These are phyloP conservation scores for Apotomis turbidana DNA, from an alignment of 2,888 invertebrate genomes.

Conservation along the genomic window DNA sequence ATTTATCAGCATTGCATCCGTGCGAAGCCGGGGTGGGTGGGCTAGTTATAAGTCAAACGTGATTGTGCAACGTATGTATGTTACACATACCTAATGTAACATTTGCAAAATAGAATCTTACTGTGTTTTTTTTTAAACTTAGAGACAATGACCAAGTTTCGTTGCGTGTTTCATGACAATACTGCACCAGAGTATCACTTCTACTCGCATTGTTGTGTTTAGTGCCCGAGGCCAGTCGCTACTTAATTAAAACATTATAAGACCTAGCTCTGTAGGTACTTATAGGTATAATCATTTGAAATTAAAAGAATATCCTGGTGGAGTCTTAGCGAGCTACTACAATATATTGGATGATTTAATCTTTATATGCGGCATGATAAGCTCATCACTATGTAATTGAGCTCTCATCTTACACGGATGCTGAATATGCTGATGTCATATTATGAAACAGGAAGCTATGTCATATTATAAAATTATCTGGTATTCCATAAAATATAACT, in stretches of 20 bases:
- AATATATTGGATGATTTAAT: slow-evolving; percentile 36
- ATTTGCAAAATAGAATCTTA: slow-evolving; percentile 46
- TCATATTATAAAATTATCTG: slow-evolving; percentile 33
- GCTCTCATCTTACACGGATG: slow-evolving; percentile 38
- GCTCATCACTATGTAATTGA: slow-evolving; percentile 35
- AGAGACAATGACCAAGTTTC: slow-evolving; percentile 61
- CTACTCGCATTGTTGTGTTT: slow-evolving; percentile 4
- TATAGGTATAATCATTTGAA: slow-evolving; percentile 28
- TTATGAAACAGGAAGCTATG: slow-evolving; percentile 32
- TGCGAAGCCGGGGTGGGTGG: too few relatives aligned
- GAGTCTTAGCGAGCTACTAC: slow-evolving; percentile 25
- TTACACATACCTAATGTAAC: not conserved
- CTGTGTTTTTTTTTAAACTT: slow-evolving; percentile 61
- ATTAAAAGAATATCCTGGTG: slow-evolving; percentile 24
- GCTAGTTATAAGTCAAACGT: too few relatives aligned
- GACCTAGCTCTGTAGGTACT: slow-evolving; percentile 11
- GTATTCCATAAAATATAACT: slow-evolving; percentile 9
- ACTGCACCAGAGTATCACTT: slow-evolving; percentile 24
- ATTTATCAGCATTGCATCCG: too few relatives aligned
- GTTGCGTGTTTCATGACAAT: slow-evolving; percentile 60
- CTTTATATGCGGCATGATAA: slow-evolving; percentile 24
- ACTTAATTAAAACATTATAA: slow-evolving; percentile 29
- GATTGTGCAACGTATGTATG: too few relatives aligned
- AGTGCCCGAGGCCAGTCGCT: slow-evolving; percentile 9
- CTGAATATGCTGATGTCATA: slow-evolving; percentile 41